Base-by-base conservation (phyloP, 1,140 invertebrate genomes). In the Drosophila willistoni region DNA sequence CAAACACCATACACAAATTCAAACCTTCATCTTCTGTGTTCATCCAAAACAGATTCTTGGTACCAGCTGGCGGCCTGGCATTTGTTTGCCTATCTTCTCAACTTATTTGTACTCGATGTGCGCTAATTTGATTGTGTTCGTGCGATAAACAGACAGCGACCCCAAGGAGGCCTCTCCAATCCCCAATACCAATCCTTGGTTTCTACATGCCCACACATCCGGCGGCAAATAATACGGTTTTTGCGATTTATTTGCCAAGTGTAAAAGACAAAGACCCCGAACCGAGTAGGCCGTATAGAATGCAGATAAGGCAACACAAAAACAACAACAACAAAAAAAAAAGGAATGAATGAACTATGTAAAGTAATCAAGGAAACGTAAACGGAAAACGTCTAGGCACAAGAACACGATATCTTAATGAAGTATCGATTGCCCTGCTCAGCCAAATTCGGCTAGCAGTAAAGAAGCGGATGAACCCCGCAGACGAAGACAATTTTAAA, bases 291-390 rank as follows among this genome's bases (percentile, higher is more conserved):
- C 56, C 60, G 44, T 4, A 51, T 66, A 70, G 56, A 87, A 86
- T 73, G 73, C 64, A 77, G 77, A 70, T 81, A 76, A 73, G 80
- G 56, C 68, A 55, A 64, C 51, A 54, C 67, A 65, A 54, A 54
- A 51, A 51, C 36, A 39, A 39, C 12, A 22, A 19, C 7, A 51
- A 39, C 12, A 22, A 19, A 3, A 51, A 22, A 12, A 22, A 22
- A 22, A 17, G 0, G 14, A 14, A 63, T 14, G 67, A 42, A 9
- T 34, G 73, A 89, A 89, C 84, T 89, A 84, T 89, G 84, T 90
- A 90, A 90, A 90, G 89, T 90, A 90, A 90, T 90, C 89, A 90
- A 86, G 89, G 84, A 90, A 90, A 90, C 89, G 87, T 85, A 90
- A 90, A 90, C 89, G 89, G 89, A 90, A 90, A 89, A 76, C 81